Evolutionary conservation across 2,113 vertebrate species (phyloP), one percentile per base, ranked within the genome.

Genomic region (Tupaia chinensis): DNA sequence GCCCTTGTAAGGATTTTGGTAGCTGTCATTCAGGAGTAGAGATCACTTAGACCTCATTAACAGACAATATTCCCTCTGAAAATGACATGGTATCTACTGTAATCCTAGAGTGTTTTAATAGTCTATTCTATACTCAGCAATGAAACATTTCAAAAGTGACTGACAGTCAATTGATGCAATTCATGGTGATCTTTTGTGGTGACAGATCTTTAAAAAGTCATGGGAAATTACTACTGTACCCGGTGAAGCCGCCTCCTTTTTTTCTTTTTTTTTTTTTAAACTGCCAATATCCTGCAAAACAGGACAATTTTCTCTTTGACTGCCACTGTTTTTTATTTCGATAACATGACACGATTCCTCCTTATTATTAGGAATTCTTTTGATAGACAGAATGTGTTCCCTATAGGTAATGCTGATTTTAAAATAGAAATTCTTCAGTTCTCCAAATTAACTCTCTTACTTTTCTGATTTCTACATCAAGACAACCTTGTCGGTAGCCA

Each of bases 141-240:
- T 94, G 96, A 97, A 97, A 84, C 96, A 97, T 97, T 98, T 60
- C 80, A 97, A 87, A 93, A 82, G 96, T 98, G 96, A 97, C 87
- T 98, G 98, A 97, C 97, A 97, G 97, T 94, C 94, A 95, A 54
- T 73, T 95, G 69, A 84, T 93, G 95, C 88, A 97, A 97, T 97
- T 87, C 95, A 96, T 97, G n/a, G 72, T 97, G 32, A 16, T 70
- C 92, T 97, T 96, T 87, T 44, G 81, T 97, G 96, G 96, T 96
- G 87, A 97, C 93, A 98, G 97, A 29, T 97, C 93, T 97, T 96
- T 97, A 93, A 93, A 97, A 98, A 97, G 97, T 98, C 98, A 79
- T 92, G 97, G 97, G 97, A 98, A 98, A 98, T 83, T 97, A 96
- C 97, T 97, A 95, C 97, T 93, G 93, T 96, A 85, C 27, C 78